Evolutionary conservation across 1,140 invertebrate species (phyloP), one percentile per base, ranked within the genome.

Genomic region (Aphelenchoides avenae): DNA sequence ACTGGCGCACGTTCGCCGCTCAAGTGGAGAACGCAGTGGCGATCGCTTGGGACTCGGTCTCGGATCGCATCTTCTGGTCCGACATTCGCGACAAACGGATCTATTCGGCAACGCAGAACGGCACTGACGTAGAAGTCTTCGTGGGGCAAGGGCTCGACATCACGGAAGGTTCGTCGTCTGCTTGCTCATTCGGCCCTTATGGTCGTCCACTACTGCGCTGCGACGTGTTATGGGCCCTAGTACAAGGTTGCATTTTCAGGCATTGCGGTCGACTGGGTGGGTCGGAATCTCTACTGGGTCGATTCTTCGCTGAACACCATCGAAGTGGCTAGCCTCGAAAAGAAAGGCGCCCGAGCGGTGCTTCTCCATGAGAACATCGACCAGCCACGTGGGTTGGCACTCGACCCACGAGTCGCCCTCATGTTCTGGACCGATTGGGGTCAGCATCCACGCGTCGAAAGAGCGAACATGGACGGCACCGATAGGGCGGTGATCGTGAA

Each of bases 61-160:
- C 86, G 0, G 89, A 89, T 3, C 89, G 89, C 0, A 91, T 95
- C 56, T 91, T 86, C 79, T 96, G 91, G 91, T 94, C 89, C 0
- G 91, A 96, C 72, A 95, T 95, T 88, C 91, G 93, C 71, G 79
- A 91, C 40, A 95, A 95, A 77, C 91, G 91, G 70, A 95, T 96
- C 52, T 91, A 89, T 0, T 80, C 87, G 2, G 77, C 76, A 1
- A 58, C 73, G 2, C 44, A 65, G 27, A 77, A 76, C 33, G 76
- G 76, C n/a, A 76, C 73, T 18, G 73, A 76, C 26, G 63, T 57
- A 1, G 71, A 73, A 7, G 61, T 70, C 13, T 77, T 75, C 62
- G 61, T 75, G 9, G 57, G 61, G 4, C 60, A 75, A 24, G 73
- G 73, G 1, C 44, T 77, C 3, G 73, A 75, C 40, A 77, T 77